Base-by-base conservation (phyloP, 2,113 vertebrate species). In the Corythornis madagascariensis region DNA sequence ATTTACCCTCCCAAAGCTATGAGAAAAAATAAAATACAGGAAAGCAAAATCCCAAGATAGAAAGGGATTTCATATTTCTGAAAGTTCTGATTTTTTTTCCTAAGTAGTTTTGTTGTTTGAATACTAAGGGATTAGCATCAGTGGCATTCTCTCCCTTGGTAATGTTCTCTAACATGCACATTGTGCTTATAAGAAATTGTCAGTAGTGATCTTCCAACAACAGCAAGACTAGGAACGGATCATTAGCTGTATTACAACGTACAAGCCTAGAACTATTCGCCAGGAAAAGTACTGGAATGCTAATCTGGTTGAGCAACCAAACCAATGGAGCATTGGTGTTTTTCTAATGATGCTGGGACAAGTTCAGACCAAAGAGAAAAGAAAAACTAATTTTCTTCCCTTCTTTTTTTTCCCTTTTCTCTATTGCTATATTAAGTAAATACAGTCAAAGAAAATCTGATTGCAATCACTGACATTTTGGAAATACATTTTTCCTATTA, bases 151-250 rank as follows among this genome's bases (percentile, higher is more conserved):
- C 29, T 29, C 16, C 4, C 21, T 72, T 50, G 53, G 61, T 56
- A 86, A 69, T 86, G 66, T 53, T 47, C 43, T 88, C 83, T 88
- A 64, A 74, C 92, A 92, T 72, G 45, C 12, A 76, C 3, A 1
- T 78, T 72, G 50, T 88, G 25, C 50, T 83, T 90, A 61, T 67
- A 88, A 75, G 45, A 86, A 88, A 84, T 65, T 84, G 93, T 81
- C 94, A 93, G 86, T 57, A 92, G 55, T 66, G 70, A 70, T 92
- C 76, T 92, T 78, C 40, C 55, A 90, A 79, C 73, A 93, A 82
- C 6, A 90, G 50, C 50, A 87, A 82, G 70, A 47, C 61, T 53
- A 75, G 57, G n/a, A 89, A 95, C 28, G 86, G 86, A 59, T 81
- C 90, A 84, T 94, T 95, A 94, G 25, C 66, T 88, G 28, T 55